Percentiles rank a stretch among this genome's conserved stretches.
Conservation (phyloP, 2,113 vertebrate genomes). For the Climacteris rufus region DNA sequence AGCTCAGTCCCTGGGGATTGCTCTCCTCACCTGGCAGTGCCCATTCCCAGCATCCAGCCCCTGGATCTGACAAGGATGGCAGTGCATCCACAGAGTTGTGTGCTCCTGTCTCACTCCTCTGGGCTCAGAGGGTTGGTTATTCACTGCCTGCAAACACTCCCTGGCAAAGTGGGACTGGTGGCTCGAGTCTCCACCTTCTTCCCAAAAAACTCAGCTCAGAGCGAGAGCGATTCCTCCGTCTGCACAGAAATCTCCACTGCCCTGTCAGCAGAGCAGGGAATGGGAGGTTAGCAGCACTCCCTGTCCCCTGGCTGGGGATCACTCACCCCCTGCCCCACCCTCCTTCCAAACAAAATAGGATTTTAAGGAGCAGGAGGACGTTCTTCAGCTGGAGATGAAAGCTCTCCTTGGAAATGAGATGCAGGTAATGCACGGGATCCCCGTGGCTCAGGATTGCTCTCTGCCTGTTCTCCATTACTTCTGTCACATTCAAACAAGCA, state of each 20-base stretch:
- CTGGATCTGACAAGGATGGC: not conserved
- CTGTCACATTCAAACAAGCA: not conserved
- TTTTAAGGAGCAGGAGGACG: not conserved
- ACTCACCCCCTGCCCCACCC: not conserved
- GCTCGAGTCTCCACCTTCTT: not conserved
- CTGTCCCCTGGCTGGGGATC: not conserved
- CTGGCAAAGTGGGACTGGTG: not conserved
- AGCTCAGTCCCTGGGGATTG: not conserved
- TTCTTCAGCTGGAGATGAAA: not conserved
- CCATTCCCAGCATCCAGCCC: not conserved
- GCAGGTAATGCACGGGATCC: not conserved
- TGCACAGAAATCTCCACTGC: not conserved
- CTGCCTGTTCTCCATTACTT: not conserved
- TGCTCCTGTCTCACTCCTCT: not conserved
- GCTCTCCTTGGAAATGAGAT: not conserved
- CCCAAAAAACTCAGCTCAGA: not conserved
- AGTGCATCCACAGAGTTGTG: not conserved
- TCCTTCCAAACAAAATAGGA: not conserved
- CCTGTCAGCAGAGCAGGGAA: not conserved
- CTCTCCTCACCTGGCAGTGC: not conserved
- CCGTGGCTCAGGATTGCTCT: not conserved
- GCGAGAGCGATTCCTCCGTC: accelerated
- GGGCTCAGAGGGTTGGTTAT: not conserved
- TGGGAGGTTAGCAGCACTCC: not conserved
- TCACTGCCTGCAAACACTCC: not conserved